Base-by-base conservation (phyloP, 1,140 invertebrate species). In the Drosophila sechellia region DNA sequence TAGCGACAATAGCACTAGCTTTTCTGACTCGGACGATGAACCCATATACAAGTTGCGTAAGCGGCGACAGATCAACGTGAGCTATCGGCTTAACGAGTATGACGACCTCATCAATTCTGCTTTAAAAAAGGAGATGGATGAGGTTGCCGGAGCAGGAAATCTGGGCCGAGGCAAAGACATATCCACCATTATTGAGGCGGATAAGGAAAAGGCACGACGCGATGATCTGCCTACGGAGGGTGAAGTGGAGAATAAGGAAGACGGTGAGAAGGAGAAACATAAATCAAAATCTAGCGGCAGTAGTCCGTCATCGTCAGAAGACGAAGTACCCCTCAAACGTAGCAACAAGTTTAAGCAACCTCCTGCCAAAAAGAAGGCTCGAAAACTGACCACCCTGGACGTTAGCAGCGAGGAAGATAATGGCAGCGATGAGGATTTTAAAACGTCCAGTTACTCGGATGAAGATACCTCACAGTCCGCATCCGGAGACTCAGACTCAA, bases 41-140 rank as follows among this genome's bases (percentile, higher is more conserved):
- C 96, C 96, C 1, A 96, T 97, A 60, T 97, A 97, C 93, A 95
- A 97, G 75, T 92, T 97, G 71, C 94, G 96, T 6, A 95, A 96
- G 83, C 93, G 97, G 17, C 93, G 95, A 12, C 94, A 95, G 81
- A 94, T 95, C 49, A 95, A 96, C 20, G 95, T 97, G 46, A 98
- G 95, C 77, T 97, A 98, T 80, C 94, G 95, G 54, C 96, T 98
- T 74, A 97, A 97, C 87, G 97, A 98, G 90, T 99, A 97, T 92
- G 98, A 99, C 92, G 96, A 98, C 15, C 94, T 99, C 78, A 99
- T 99, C 48, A 97, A 97, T 87, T 97, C 96, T 49, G 98, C 98
- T 12, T 96, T 98, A 58, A 95, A 97, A 92, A 95, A 96, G 60
- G 96, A 96, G 83, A 94, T 96, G 69, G 95, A 96, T 39, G 95